A percentile compares a stretch with the other conserved stretches of the same genome.
phyloP scores from a whole-genome alignment of 2,888 invertebrate genomes.

The Pseudococcus jackbeardsleyi region DNA sequence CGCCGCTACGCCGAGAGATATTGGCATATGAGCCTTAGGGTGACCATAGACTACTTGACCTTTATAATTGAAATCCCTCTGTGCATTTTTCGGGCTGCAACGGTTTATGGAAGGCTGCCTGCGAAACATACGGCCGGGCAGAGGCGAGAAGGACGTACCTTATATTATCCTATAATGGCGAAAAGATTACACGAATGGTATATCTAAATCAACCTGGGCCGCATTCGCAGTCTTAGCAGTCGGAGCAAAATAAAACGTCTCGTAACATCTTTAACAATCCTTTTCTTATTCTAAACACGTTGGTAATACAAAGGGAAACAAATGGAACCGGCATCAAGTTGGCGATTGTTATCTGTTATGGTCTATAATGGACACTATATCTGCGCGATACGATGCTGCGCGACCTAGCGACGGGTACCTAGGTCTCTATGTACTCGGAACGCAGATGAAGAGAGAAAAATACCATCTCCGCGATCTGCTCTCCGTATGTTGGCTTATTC shows the following conservation, averaged over 20 bases:
- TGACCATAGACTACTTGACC: neutral
- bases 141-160: neutral
- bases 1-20: neutral
- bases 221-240: neutral
- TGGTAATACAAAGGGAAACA: constrained; percentile 62
- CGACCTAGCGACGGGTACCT: neutral
- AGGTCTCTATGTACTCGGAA: neutral
- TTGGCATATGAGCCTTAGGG: neutral
- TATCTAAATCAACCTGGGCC: constrained; percentile 51
- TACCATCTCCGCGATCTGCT: constrained; percentile 10
- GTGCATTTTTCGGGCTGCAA: too few relatives aligned
- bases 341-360: constrained; percentile 63
- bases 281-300: constrained; percentile 64
- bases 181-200: constrained; percentile 61
- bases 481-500: constrained; percentile 15
- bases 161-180: constrained; percentile 25
- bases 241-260: constrained; percentile 61
- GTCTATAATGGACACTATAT: constrained; percentile 64
- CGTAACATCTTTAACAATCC: constrained; percentile 63
- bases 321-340: constrained; percentile 63
- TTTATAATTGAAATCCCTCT: neutral
- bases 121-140: too few relatives aligned
- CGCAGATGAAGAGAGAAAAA: constrained; percentile 15
- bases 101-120: too few relatives aligned
- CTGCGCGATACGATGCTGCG: constrained; percentile 2